A percentile compares a stretch with the other conserved stretches of the same genome.
phyloP scores from a whole-genome alignment of 2,888 invertebrate species.

The Apotomis betuletana region DNA sequence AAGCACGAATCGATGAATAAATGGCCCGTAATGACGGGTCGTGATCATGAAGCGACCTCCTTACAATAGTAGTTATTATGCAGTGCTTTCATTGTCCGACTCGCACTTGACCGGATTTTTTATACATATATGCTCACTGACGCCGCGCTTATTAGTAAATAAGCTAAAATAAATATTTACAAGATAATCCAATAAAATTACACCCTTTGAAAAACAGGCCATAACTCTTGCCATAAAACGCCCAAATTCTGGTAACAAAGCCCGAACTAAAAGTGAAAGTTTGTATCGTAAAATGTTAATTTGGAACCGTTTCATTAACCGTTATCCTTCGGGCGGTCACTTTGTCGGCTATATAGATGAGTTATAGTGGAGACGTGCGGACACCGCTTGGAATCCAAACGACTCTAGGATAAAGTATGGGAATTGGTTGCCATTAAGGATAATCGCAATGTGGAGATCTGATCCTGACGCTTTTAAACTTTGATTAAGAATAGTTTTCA shows the following conservation, averaged over 20 bases:
- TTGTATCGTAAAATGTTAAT: conserved; percentile 37
- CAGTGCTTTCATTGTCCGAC: too few relatives aligned
- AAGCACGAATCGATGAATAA: too few relatives aligned
- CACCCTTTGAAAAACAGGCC: neutral
- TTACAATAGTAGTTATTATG: too few relatives aligned
- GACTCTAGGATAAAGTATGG: neutral
- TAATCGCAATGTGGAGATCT: neutral
- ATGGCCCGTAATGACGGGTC: too few relatives aligned
- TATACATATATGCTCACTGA: too few relatives aligned
- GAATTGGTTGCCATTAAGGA: conserved; percentile 1
- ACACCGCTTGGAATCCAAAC: conserved; percentile 22
- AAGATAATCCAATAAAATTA: neutral
- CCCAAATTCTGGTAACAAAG: conserved; percentile 24
- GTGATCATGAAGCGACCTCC: too few relatives aligned
- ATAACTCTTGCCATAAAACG: conserved; percentile 9
- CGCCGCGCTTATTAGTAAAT: too few relatives aligned
- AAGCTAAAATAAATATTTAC: too few relatives aligned
- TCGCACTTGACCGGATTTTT: too few relatives aligned
- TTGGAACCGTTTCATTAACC: conserved; percentile 35
- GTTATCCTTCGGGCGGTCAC: conserved; percentile 35
- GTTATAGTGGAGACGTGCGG: conserved; percentile 17
- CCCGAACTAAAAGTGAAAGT: conserved; percentile 34
- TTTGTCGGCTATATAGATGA: conserved; percentile 34
- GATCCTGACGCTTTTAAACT: neutral
- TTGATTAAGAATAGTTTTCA: neutral